Evolutionary conservation across 2,797 vertebrate genomes (phyloP), one percentile per base, ranked within the genome.

Genomic region (Meriones psammophilus): DNA sequence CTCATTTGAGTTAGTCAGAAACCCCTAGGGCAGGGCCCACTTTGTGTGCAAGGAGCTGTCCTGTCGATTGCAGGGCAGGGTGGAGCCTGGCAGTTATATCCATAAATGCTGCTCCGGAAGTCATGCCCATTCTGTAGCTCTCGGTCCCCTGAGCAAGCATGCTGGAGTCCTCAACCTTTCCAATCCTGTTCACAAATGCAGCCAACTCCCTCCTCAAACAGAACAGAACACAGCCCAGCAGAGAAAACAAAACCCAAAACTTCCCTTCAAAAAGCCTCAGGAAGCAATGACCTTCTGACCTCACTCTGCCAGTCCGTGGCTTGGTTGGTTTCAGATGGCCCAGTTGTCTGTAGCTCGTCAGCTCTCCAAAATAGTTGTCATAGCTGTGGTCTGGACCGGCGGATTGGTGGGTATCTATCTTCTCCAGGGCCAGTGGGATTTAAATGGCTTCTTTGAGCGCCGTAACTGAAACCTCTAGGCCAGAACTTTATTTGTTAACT

Each of bases 401-500:
- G 42, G 42, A 50, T 56, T 60, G 33, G 3, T 83, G 46, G 20
- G 2, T 92, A 10, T 88, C 28, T 87, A 14, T 74, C 26, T 14
- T 97, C 20, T 26, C 4, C 30, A 66, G 56, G 66, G 87, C 62
- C 81, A 56, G 36, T 62, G 18, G 24, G 62, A 64, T 81, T 93
- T 96, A 81, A 85, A 54, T 91, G 80, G 12, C 60, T 64, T 89
- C 77, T 62, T 54, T 66, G 36, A 60, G n/a, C 33, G 91, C 54
- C 88, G 42, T 92, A 87, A 74, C 64, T 60, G 17, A 97, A 94
- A 90, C 66, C 62, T 78, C 62, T 15, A 69, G 87, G 24, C 28
- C 30, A 87, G 69, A 92, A 83, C 46, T 92, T 94, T 78, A 92
- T 78, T 92, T 94, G 56, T 46, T 39, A 89, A 94, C 62, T 91